Evolutionary conservation across 2,113 vertebrate species (phyloP).

Genomic region (Lucifuga dentata): DNA sequence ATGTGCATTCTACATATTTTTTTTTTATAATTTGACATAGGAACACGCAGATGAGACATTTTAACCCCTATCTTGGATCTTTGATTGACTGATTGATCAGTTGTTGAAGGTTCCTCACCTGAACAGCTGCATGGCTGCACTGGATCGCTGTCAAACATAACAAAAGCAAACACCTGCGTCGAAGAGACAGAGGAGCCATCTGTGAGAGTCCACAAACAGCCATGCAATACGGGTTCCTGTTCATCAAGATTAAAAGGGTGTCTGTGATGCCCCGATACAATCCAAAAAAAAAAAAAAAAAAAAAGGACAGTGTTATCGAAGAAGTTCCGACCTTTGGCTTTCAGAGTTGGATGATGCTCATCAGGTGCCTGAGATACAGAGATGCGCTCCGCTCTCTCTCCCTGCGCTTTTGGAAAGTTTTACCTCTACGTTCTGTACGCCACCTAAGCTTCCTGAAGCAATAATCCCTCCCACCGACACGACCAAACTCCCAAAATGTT

Average conservation of each 20-base stretch:
- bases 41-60: background rate
- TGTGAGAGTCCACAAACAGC: slow-evolving; percentile 27
- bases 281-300: background rate
- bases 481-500: slow-evolving; percentile 23
- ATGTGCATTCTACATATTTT: too few relatives aligned
- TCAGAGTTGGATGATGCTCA: slow-evolving; percentile 49
- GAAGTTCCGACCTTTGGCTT: background rate
- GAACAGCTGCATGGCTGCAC: slow-evolving; percentile 63
- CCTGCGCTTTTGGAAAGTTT: slow-evolving; percentile 42
- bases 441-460: slow-evolving; percentile 48
- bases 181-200: slow-evolving; percentile 64
- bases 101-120: slow-evolving; percentile 63
- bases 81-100: too few relatives aligned
- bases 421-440: slow-evolving; percentile 53
- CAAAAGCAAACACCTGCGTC: slow-evolving; percentile 73
- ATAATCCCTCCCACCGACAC: slow-evolving; percentile 78
- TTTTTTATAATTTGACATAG: background rate
- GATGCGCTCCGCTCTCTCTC: slow-evolving; percentile 58
- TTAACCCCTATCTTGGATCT: too few relatives aligned
- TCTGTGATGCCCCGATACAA: background rate
- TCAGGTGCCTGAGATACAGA: slow-evolving; percentile 61
- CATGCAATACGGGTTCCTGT: slow-evolving; percentile 3
- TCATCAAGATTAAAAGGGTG: background rate
- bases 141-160: slow-evolving; percentile 74
- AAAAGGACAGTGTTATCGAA: too few relatives aligned